These are phyloP conservation scores for Motacilla alba DNA, from an alignment of 2,113 vertebrate genomes.

Conservation along the genomic window DNA sequence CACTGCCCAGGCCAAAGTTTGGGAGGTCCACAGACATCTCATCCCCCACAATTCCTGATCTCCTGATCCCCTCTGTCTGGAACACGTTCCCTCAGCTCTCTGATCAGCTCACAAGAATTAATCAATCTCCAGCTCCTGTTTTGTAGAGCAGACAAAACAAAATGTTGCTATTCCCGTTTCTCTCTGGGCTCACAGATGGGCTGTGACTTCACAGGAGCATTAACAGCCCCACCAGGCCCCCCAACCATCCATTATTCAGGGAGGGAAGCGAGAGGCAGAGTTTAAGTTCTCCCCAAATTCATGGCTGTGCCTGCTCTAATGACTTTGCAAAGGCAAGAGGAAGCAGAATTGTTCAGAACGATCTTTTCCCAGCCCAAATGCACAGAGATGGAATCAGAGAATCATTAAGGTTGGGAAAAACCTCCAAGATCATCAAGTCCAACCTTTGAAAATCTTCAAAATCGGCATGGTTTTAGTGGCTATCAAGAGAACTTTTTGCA, in stretches of 20 bases:
- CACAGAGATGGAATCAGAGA: neutral
- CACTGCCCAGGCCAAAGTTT: accelerated
- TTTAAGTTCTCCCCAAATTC: neutral
- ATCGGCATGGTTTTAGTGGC: neutral
- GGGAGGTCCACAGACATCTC: neutral
- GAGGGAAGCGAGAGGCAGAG: neutral
- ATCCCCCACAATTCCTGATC: neutral
- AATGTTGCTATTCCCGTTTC: neutral
- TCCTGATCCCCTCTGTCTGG: neutral
- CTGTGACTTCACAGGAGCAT: neutral
- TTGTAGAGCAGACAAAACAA: neutral
- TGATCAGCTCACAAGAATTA: neutral
- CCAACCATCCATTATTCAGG: neutral
- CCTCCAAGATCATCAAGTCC: neutral
- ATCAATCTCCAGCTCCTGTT: neutral
- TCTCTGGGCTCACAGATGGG: neutral
- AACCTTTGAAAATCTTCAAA: neutral
- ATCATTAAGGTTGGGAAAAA: neutral
- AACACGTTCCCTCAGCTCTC: neutral
- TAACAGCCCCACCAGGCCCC: neutral
- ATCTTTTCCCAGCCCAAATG: neutral
- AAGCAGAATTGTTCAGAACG: neutral
- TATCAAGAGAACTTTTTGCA: neutral
- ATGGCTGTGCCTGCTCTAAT: neutral
- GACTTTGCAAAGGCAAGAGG: neutral